Percentiles rank a stretch among this genome's conserved stretches.
Conservation (phyloP, 2,888 invertebrate species). For the Mamestra brassicae region DNA sequence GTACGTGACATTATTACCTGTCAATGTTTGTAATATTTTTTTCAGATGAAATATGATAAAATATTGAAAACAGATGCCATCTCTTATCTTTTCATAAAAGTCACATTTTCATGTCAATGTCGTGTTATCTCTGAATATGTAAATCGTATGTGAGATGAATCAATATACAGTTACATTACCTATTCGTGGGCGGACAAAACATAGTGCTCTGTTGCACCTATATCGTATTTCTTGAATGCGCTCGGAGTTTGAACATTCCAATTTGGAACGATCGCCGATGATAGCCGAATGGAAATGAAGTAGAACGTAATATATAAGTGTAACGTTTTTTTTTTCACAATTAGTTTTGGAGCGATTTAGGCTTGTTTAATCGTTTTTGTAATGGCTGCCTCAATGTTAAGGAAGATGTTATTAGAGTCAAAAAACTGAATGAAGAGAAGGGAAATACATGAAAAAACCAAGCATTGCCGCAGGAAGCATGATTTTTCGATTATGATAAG, state of each 20-base stretch:
- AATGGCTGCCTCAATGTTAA: neutral
- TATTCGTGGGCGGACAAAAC: slow-evolving; percentile 15
- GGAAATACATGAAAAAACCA: neutral
- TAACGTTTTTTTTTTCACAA: neutral
- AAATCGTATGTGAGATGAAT: slow-evolving; percentile 33
- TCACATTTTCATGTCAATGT: slow-evolving; percentile 36
- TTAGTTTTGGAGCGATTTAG: slow-evolving; percentile 10
- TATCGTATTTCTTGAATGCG: slow-evolving; percentile 16
- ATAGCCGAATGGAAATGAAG: slow-evolving; percentile 5
- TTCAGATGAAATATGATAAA: slow-evolving; percentile 47
- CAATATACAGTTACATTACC: neutral
- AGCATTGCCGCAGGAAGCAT: no score
- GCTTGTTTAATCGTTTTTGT: neutral
- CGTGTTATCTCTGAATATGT: slow-evolving; percentile 44
- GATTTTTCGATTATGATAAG: no score
- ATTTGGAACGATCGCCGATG: slow-evolving; percentile 35
- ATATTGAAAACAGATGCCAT: slow-evolving; percentile 41
- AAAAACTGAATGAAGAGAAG: neutral
- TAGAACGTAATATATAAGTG: neutral
- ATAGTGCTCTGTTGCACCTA: slow-evolving; percentile 17
- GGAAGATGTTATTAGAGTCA: neutral
- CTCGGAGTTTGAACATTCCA: slow-evolving; percentile 27
- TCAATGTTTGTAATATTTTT: slow-evolving; percentile 41
- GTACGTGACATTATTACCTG: slow-evolving; percentile 51
- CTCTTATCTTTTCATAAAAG: slow-evolving; percentile 40